Base-by-base conservation (phyloP, 2,113 vertebrate species). In the Rhombomys opimus region DNA sequence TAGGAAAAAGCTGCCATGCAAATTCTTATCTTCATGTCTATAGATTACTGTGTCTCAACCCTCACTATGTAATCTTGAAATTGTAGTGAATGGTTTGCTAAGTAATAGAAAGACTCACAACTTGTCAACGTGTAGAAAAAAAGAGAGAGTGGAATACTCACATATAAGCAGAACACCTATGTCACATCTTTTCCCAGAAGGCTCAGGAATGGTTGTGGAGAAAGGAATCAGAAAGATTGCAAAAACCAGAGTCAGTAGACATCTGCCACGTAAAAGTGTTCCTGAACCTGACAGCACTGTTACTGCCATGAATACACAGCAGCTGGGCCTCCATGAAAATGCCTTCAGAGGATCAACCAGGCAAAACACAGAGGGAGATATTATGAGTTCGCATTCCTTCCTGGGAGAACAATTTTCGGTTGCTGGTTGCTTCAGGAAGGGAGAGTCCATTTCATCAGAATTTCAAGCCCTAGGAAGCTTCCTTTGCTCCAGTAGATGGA, bases 381-480 rank as follows among this genome's bases (percentile, higher is more conserved):
- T 50, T 59, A 81, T n/a, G 17, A 5, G 23, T 57, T 7, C 10
- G 0, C 1, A n/a, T 35, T n/a, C 1, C 10, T n/a, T 57, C 17
- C 20, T n/a, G 5, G 18, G 4, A 2, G 20, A 1, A 20, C 22
- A 59, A 57, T 35, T 59, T 5, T 22, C 52, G 12, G 32, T 22
- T n/a, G 35, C 7, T 59, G 1, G 10, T n/a, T 57, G 18, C 32
- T 59, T 81, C 32, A 13, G 10, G 2, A 32, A 12, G 10, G 12
- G 41, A 76, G 8, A 50, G 32, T 2, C 32, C 7, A 30, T 8
- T 59, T 81, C 52, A 23, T 22, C 10, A 59, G 9, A 0, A 17
- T 57, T n/a, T 59, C 32, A 59, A 52, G 32, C 4, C 20, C 20
- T n/a, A 35, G 57, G 75, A 76, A n/a, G 2, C 10, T 57, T 6